A percentile compares a stretch with the other conserved stretches of the same genome.
Conservation (phyloP, 2,113 vertebrate species). For the Tachysurus fulvidraco region DNA sequence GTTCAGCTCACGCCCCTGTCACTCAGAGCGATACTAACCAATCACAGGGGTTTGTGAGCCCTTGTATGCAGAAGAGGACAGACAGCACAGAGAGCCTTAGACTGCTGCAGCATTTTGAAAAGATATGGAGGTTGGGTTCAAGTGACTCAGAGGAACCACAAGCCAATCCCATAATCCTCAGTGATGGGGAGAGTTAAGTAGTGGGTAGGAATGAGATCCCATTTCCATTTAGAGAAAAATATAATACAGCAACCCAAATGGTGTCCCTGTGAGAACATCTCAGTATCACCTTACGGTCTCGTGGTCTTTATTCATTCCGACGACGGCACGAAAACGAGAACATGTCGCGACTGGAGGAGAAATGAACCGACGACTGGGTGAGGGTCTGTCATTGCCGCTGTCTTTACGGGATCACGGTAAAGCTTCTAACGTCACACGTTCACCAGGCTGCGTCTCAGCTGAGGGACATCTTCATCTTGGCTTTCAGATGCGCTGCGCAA, state of each 20-base stretch:
- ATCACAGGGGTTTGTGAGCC: not conserved
- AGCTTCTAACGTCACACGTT: conserved; percentile 30
- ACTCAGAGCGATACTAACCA: not conserved
- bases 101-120: not conserved
- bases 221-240: not conserved
- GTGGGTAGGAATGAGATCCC: not conserved
- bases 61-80: not conserved
- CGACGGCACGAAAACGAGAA: not conserved
- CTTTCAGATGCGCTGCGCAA: too few species aligned
- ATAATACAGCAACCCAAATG: not conserved
- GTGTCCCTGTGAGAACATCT: not conserved
- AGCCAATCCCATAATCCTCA: not conserved
- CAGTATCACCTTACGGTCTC: not conserved
- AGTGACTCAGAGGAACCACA: not conserved
- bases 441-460: conserved; percentile 19
- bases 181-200: not conserved
- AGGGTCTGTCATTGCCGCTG: not conserved
- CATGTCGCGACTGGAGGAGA: not conserved
- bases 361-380: not conserved
- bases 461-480: conserved; percentile 25
- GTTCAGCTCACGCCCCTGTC: not conserved
- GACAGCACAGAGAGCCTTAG: not conserved
- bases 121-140: not conserved
- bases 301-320: not conserved
- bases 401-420: not conserved